These are phyloP conservation scores for Periparus ater DNA, from an alignment of 2,797 vertebrate species.

Conservation along the genomic window DNA sequence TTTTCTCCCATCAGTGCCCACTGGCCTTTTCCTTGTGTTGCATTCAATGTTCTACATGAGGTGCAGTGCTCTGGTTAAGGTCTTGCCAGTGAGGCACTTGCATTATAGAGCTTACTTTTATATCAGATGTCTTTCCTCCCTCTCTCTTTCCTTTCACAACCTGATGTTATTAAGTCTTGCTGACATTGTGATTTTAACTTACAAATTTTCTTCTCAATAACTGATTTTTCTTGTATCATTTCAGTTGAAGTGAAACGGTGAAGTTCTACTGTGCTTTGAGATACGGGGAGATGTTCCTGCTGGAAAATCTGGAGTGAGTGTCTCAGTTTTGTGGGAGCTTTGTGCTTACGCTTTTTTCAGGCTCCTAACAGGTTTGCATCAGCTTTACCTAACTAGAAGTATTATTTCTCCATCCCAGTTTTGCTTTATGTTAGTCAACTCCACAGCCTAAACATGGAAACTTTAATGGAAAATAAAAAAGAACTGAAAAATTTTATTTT, in stretches of 20 bases:
- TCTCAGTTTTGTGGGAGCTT: not conserved
- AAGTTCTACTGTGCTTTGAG: not conserved
- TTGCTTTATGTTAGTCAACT: not conserved
- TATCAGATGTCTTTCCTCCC: not conserved
- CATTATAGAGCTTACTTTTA: not conserved
- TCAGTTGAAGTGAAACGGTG: not conserved
- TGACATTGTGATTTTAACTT: not conserved
- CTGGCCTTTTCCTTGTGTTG: not conserved
- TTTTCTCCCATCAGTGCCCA: not conserved
- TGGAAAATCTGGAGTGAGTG: not conserved
- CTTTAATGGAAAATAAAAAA: not conserved
- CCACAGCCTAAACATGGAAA: not conserved
- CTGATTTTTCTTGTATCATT: not conserved
- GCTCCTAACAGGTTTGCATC: not conserved
- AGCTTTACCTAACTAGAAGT: not conserved
- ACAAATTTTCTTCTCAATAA: not conserved
- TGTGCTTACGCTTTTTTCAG: not conserved
- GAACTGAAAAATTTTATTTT: not conserved
- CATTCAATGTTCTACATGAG: not conserved
- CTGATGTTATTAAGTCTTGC: not conserved
- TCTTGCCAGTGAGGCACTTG: not conserved
- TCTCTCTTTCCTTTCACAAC: not conserved
- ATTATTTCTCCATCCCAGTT: not conserved
- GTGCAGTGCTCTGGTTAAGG: not conserved
- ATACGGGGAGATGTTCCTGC: not conserved